Evolutionary conservation across 2,888 invertebrate species (phyloP), one percentile per base, ranked within the genome.

Genomic region (Ceratothoa steindachneri): DNA sequence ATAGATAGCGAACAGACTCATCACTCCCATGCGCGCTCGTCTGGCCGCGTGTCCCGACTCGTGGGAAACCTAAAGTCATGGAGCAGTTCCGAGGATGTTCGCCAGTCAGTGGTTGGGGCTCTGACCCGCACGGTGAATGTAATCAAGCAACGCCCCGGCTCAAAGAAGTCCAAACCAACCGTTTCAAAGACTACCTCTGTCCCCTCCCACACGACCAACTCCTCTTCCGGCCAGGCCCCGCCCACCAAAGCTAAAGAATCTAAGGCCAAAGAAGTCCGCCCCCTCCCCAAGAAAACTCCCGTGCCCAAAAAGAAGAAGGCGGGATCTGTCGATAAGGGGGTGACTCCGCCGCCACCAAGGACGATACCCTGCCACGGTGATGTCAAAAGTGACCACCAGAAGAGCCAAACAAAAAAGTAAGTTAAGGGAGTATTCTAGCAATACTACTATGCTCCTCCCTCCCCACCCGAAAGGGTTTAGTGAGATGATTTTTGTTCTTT

Each of bases 21-120:
- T 41, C 22, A 19, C 4, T 2, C 64, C 15, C 67, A 51, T 24
- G 27, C 30, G 19, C 31, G 71, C 24, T 60, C 28, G 3, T 27
- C 55, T 7, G 72, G 74, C 9, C 73, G 79, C n/a, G 69, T 79
- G 60, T 74, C 72, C 2, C 55, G 76, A 12, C 74, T 79, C 30
- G 76, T 79, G 67, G 79, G 79, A 19, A 71, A 71, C 51, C 67
- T 79, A 51, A 67, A 73, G 72, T 75, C 79, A 24, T 79, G 79
- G 79, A 79, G 76, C 65, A 79, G 79, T 65, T 73, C 79, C 0
- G 79, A 79, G 51, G 79, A 79, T 69, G 79, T 79, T n/a, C 66
- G 79, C 15, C 76, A 76, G 65, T 69, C 69, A n/a, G 71, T 79
- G 68, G 75, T 77, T 72, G 80, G 77, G n/a, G 80, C 80, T 41